Evolutionary conservation across 2,113 vertebrate species (phyloP), one percentile per base, ranked within the genome.

Genomic region (Macroglossus sobrinus): DNA sequence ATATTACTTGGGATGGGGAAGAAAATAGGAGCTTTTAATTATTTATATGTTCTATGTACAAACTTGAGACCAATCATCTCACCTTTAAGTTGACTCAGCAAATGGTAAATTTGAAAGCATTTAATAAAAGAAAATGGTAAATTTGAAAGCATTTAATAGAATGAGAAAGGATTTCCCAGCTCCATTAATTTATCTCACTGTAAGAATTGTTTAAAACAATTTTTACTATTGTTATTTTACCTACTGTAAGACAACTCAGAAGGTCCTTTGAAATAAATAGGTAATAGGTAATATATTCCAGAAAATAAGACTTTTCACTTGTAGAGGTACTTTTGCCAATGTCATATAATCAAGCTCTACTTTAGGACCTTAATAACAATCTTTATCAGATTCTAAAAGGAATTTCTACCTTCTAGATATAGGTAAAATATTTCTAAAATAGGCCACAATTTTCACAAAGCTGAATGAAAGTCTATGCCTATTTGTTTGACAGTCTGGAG

Each of bases 181-280:
- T 30, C 22, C 43, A 87, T 89, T 93, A 30, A 78, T 94, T 87
- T 94, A 78, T 66, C 89, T 90, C 33, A 80, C 40, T 71, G 30
- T 55, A n/a, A 95, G 96, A 66, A 10, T 74, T 88, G 21, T 95
- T 94, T 76, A n/a, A 74, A 64, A 61, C 91, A 59, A 71, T 82
- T 91, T 94, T 91, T 84, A 74, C 43, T 89, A n/a, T 89, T 93
- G 28, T 82, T 89, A 64, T 75, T 89, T 96, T 84, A 43, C 4
- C 19, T 28, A 85, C 22, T 69, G 6, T 86, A 24, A 79, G 64
- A 71, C 38, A 91, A 79, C 2, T 93, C 63, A 89, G 84, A 94
- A 94, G 2, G 16, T 84, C 55, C 47, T 82, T 96, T 93, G 33
- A 93, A 88, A 71, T 93, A 96, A 88, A 78, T 63, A 69, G 55